These are phyloP conservation scores for Achroia grisella DNA, from an alignment of 1,140 invertebrate species.

Conservation along the genomic window DNA sequence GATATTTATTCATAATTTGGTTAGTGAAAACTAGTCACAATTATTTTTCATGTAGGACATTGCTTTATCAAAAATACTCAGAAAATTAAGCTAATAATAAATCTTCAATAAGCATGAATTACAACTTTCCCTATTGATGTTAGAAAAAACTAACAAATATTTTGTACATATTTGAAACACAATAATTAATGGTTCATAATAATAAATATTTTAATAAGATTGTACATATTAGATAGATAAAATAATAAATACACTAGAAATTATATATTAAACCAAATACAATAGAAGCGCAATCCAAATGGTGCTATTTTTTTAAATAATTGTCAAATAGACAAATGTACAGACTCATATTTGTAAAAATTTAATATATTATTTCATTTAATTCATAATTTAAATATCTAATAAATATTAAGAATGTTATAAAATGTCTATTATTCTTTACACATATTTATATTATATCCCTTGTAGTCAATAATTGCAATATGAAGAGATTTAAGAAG, in stretches of 20 bases:
- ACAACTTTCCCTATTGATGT: no score
- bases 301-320: slow-evolving; percentile 36
- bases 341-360: slow-evolving; percentile 1
- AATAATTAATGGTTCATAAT: background rate
- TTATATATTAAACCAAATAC: slow-evolving; percentile 15
- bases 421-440: no score
- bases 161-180: no score
- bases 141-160: no score
- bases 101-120: no score
- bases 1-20: no score
- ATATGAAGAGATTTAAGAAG: no score
- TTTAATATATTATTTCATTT: slow-evolving; percentile 4
- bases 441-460: no score
- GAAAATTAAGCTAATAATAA: no score
- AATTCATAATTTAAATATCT: slow-evolving; percentile 1
- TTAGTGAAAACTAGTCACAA: slow-evolving; percentile 16
- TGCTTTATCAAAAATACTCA: background rate
- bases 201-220: slow-evolving; percentile 1
- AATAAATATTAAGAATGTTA: no score
- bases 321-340: background rate
- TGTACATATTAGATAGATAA: slow-evolving; percentile 19
- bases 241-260: slow-evolving; percentile 4
- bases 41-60: slow-evolving; percentile 1
- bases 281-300: slow-evolving; percentile 46
- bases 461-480: background rate